phyloP scores from a whole-genome alignment of 2,888 invertebrate genomes.

The Himalopsyche kuldschensis region DNA sequence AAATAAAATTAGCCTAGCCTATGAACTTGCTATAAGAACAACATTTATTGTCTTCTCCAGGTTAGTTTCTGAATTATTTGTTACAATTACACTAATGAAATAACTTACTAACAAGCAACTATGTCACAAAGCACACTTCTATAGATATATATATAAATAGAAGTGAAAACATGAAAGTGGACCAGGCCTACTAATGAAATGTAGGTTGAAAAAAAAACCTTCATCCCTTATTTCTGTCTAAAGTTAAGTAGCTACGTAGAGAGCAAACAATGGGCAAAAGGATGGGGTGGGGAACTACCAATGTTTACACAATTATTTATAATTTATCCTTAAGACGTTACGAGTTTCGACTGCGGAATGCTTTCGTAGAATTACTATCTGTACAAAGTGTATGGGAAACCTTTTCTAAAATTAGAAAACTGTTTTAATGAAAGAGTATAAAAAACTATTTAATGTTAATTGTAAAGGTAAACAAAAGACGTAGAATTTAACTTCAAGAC shows the following conservation, averaged over 20 bases:
- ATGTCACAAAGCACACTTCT: too few species aligned
- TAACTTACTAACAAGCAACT: too few species aligned
- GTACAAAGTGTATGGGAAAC: neutral
- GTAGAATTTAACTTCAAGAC: too few species aligned
- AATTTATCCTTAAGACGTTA: conserved; percentile 25
- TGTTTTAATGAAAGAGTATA: too few species aligned
- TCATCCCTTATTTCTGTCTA: neutral
- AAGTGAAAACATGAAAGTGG: neutral
- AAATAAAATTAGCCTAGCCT: too few species aligned
- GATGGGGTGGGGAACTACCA: neutral
- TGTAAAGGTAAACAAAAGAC: too few species aligned
- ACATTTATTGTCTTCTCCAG: too few species aligned
- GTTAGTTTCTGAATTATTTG: too few species aligned
- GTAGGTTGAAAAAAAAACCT: neutral
- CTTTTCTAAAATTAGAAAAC: neutral
- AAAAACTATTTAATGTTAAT: too few species aligned
- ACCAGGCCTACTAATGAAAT: neutral
- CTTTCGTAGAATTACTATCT: neutral
- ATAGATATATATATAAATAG: too few species aligned
- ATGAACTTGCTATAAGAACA: too few species aligned
- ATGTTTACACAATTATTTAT: conserved; percentile 28
- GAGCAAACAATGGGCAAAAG: neutral
- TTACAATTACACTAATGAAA: too few species aligned
- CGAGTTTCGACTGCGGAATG: neutral
- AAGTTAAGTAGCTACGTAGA: neutral